phyloP scores from a whole-genome alignment of 2,113 vertebrate species.

The Elephantulus edwardii region DNA sequence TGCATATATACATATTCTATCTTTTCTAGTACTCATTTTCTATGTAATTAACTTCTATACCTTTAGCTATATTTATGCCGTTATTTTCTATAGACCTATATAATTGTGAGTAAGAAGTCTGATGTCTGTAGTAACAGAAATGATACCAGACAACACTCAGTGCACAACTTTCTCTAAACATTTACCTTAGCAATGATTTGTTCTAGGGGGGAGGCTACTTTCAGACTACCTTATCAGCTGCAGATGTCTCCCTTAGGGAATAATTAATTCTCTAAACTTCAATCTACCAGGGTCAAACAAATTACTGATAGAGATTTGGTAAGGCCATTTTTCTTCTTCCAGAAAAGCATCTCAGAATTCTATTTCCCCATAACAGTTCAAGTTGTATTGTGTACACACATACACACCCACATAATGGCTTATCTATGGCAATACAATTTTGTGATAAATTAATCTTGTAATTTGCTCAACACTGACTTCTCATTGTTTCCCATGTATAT shows the following conservation, averaged over 20 bases:
- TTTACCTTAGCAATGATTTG: not conserved
- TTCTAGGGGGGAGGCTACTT: fast-evolving
- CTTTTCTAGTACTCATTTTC: not conserved
- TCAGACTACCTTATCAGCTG: not conserved
- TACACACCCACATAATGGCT: too few relatives aligned
- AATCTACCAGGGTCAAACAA: not conserved
- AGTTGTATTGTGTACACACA: not conserved
- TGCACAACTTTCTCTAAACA: not conserved
- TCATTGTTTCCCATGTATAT: not conserved
- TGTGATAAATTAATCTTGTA: not conserved
- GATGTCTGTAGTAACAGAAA: fast-evolving
- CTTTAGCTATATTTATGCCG: not conserved
- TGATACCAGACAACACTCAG: not conserved
- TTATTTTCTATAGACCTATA: not conserved
- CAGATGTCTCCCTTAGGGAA: not conserved
- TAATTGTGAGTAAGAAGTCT: not conserved
- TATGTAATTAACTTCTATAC: not conserved
- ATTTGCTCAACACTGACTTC: not conserved
- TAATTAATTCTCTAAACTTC: not conserved
- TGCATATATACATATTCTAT: not conserved
- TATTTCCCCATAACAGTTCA: too few relatives aligned
- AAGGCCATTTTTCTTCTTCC: not conserved
- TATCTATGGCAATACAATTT: not conserved
- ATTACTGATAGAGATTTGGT: not conserved
- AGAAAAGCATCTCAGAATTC: too few relatives aligned